Evolutionary conservation across 2,797 vertebrate genomes (phyloP).

Genomic region (Crax fasciolata): DNA sequence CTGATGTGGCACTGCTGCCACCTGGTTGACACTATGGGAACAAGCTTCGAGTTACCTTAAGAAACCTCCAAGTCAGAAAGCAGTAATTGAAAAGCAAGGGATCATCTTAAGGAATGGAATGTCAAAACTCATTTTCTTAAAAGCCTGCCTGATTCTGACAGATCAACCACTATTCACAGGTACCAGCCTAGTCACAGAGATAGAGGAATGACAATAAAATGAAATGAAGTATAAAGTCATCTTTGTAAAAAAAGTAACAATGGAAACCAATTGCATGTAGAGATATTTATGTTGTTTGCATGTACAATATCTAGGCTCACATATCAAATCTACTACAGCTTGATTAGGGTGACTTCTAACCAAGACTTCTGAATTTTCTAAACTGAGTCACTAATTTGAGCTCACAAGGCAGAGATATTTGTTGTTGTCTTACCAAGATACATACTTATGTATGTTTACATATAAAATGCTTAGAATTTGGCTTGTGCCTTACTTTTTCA

Average conservation of each 20-base stretch:
- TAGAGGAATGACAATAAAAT: not conserved
- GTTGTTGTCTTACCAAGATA: not conserved
- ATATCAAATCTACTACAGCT: not conserved
- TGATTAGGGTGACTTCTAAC: not conserved
- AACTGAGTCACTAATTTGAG: not conserved
- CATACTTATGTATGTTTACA: not conserved
- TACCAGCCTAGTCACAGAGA: not conserved
- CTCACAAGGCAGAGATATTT: not conserved
- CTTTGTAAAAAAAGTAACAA: not conserved
- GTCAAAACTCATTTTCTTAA: constrained; percentile 67
- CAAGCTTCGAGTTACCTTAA: not conserved
- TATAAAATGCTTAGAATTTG: not conserved
- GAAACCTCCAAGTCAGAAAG: not conserved
- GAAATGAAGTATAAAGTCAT: not conserved
- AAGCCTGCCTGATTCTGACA: constrained; percentile 50
- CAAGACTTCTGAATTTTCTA: not conserved
- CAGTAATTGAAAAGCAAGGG: constrained; percentile 51
- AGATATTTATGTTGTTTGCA: not conserved
- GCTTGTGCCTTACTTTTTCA: not conserved
- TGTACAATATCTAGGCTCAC: fast-evolving
- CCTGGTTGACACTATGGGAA: constrained; percentile 85
- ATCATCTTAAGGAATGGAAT: constrained; percentile 47
- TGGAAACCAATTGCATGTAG: not conserved
- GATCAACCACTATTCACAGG: not conserved
- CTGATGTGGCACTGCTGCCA: constrained; percentile 91